Base-by-base conservation (phyloP, 2,797 vertebrate genomes). In the Anas flavirostris region DNA sequence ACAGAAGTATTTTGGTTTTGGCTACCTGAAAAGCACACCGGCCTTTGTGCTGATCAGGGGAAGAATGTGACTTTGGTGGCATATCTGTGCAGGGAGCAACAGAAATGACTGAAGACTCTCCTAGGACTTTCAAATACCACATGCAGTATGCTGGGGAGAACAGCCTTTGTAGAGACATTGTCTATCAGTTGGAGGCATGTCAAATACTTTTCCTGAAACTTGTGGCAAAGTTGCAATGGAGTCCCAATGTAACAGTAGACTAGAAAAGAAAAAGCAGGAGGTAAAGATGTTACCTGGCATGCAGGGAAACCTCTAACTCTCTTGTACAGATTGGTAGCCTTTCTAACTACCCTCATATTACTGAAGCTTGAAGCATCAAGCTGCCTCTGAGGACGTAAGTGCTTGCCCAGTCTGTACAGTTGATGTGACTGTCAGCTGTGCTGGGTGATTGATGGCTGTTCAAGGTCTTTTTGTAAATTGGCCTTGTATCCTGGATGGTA, bases 391-490 rank as follows among this genome's bases (percentile, higher is more conserved):
- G 69, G 58, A 56, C 41, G 22, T 21, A 79, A 92, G 53, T 56
- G 18, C 55, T 92, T 95, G 79, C 43, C 69, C 35, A 70, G 41
- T 55, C 77, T 82, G 7, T 43, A 48, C 12, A 22, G 46, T 15
- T 86, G 52, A 84, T 67, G 59, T 82, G 75, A 50, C 48, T 17
- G 1, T 92, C 90, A 86, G 88, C 46, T 77, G 25, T 70, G 44
- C 35, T 76, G 52, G 19, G 26, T 82, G 94, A 96, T 28, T 76
- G 85, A 95, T 86, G 74, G 39, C 67, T 90, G 28, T 33, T 92
- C 82, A 88, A 94, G 82, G 92, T 82, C 48, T 91, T 91, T 91
- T 83, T 88, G 77, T 77, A 93, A 93, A 92, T 74, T 95, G 48
- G 90, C 82, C 90, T 90, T 84, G 85, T 91, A 90, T 91, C 85